A percentile compares a stretch with the other conserved stretches of the same genome.
These are phyloP conservation scores for Scomber scombrus DNA, from an alignment of 2,113 vertebrate genomes.

Conservation along the genomic window DNA sequence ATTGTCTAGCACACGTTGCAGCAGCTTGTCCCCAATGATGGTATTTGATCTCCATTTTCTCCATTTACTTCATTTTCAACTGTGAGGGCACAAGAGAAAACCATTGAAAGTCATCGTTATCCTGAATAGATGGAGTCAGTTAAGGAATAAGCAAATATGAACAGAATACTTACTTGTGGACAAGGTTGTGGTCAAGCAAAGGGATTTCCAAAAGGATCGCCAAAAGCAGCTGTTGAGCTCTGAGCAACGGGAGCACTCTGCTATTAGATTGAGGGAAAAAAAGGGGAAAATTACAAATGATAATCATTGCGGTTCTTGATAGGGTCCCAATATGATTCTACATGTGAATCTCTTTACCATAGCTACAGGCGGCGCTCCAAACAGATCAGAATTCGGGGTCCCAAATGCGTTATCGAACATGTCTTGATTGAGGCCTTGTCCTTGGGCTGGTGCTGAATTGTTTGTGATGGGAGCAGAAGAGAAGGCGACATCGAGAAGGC, in stretches of 20 bases:
- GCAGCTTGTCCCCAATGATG: constrained; percentile 50
- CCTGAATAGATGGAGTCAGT: background rate
- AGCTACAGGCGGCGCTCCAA: constrained; percentile 74
- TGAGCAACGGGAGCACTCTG: constrained; percentile 66
- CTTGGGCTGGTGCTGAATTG: constrained; percentile 40
- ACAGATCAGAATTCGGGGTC: constrained; percentile 74
- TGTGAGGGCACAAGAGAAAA: constrained; percentile 13
- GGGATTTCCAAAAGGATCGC: constrained; percentile 90
- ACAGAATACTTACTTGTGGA: constrained; percentile 37
- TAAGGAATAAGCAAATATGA: background rate
- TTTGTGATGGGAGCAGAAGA: constrained; percentile 47
- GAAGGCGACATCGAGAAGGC: constrained; percentile 73
- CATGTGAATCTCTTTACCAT: constrained; percentile 75
- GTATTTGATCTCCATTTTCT: constrained; percentile 30
- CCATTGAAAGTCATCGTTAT: background rate
- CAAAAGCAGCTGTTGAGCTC: constrained; percentile 80
- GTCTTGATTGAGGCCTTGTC: constrained; percentile 52
- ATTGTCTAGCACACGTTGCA: constrained; percentile 63
- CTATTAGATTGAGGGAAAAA: background rate
- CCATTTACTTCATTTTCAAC: constrained; percentile 46
- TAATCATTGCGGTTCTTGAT: background rate
- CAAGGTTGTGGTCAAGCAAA: constrained; percentile 86
- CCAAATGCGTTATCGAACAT: constrained; percentile 89
- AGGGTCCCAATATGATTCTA: background rate
- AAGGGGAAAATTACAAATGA: background rate